phyloP scores from a whole-genome alignment of 2,888 invertebrate species.

The Thecophora atra region DNA sequence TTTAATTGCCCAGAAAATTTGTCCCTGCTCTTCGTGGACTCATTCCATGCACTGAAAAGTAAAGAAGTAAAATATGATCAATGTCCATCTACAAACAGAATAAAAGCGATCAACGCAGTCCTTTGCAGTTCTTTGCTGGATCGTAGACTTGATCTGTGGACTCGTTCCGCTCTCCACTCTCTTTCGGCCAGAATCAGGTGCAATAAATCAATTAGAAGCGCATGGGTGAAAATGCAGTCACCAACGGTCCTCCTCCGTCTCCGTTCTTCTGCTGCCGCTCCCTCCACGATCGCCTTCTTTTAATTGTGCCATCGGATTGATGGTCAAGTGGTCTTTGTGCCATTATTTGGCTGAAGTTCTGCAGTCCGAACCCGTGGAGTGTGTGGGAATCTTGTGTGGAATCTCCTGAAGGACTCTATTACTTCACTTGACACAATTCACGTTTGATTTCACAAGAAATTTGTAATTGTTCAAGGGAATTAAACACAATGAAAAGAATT shows the following conservation, averaged over 20 bases:
- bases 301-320: neutral
- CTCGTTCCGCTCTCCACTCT: slow-evolving; percentile 2
- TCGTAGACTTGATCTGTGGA: neutral
- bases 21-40: slow-evolving; percentile 11
- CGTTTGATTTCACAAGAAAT: slow-evolving; percentile 35
- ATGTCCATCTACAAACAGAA: neutral
- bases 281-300: neutral
- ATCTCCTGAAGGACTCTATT: neutral
- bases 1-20: slow-evolving; percentile 36
- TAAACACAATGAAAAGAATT: neutral
- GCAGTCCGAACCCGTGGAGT: neutral
- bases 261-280: neutral
- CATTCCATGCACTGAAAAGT: neutral
- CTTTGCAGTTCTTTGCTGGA: slow-evolving; percentile 4
- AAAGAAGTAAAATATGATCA: neutral
- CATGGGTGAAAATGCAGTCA: slow-evolving; percentile 29
- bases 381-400: slow-evolving; percentile 31
- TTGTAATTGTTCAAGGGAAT: slow-evolving; percentile 6
- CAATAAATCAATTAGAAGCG: slow-evolving; percentile 35
- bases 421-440: slow-evolving; percentile 15
- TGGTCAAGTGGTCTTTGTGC: slow-evolving; percentile 1
- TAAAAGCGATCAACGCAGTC: neutral
- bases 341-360: neutral
- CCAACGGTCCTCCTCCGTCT: neutral
- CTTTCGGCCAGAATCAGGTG: slow-evolving; percentile 21